Evolutionary conservation across 2,888 invertebrate species (phyloP).

Genomic region (Gari tellinella): DNA sequence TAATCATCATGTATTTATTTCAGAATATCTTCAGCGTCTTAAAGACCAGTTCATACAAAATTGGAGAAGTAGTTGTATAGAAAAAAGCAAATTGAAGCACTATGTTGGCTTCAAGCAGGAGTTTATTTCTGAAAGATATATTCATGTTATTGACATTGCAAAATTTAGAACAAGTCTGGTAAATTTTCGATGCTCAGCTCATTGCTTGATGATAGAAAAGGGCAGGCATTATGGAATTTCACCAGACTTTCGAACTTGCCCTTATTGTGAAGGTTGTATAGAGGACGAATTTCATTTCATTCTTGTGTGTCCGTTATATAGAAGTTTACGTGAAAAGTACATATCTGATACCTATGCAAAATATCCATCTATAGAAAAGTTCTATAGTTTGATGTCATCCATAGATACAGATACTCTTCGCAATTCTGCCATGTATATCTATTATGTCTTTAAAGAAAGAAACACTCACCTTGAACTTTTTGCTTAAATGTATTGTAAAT

Average conservation of each 20-base stretch:
- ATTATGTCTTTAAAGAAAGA: too few species aligned
- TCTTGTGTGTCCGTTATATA: constrained; percentile 7
- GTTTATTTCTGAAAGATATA: not conserved
- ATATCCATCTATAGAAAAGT: too few species aligned
- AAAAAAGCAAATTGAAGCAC: not conserved
- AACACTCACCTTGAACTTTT: too few species aligned
- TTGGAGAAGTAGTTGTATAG: not conserved
- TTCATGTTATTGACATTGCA: not conserved
- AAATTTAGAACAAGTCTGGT: too few species aligned
- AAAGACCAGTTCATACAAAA: constrained; percentile 19
- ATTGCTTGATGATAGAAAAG: not conserved
- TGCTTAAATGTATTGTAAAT: too few species aligned
- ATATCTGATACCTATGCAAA: too few species aligned
- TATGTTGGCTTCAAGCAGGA: not conserved
- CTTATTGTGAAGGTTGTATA: not conserved
- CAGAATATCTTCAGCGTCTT: constrained; percentile 7
- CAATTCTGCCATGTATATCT: too few species aligned
- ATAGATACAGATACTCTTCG: too few species aligned
- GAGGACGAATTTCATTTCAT: constrained; percentile 10
- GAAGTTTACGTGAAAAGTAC: too few species aligned
- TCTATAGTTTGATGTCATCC: too few species aligned
- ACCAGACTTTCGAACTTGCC: not conserved
- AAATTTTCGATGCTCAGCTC: constrained; percentile 1
- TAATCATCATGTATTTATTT: constrained; percentile 8
- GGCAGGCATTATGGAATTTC: constrained; percentile 1